Conservation (phyloP, 2,797 vertebrate species). For the Phrynocephalus forsythii region DNA sequence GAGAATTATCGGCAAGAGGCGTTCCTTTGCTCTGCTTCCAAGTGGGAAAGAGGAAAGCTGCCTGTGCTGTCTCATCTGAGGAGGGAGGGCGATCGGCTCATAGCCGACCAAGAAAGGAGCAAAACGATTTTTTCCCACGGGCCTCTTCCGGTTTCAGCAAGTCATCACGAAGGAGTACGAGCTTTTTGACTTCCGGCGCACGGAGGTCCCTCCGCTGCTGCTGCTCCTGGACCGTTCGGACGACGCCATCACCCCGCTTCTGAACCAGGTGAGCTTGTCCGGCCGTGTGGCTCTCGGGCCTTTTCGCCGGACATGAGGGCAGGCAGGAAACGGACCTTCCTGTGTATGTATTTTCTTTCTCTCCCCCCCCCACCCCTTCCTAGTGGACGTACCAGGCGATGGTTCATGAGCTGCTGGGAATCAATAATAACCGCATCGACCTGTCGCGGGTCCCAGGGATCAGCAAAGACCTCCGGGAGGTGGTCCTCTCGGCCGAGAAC, state of each 20-base stretch:
- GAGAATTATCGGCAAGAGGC: too few species aligned
- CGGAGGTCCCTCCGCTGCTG: slow-evolving; percentile 92
- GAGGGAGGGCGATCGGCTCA: too few species aligned
- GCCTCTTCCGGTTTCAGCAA: slow-evolving; percentile 81
- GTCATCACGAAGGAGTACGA: slow-evolving; percentile 97
- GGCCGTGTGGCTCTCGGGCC: too few species aligned
- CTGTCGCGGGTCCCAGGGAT: slow-evolving; percentile 93
- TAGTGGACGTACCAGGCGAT: slow-evolving; percentile 99
- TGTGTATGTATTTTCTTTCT: accelerated
- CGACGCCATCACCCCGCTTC: slow-evolving; percentile 92
- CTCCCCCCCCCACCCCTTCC: neutral
- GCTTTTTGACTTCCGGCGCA: slow-evolving; percentile 96
- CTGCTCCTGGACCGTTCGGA: slow-evolving; percentile 93
- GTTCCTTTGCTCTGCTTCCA: neutral
- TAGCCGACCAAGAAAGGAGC: too few species aligned
- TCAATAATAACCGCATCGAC: slow-evolving; percentile 98
- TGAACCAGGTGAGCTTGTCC: slow-evolving; percentile 85
- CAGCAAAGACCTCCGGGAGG: slow-evolving; percentile 92
- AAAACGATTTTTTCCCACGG: too few species aligned
- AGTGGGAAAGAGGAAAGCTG: neutral
- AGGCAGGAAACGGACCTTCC: too few species aligned
- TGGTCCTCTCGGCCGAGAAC: slow-evolving; percentile 94
- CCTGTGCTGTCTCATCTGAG: too few species aligned
- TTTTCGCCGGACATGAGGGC: neutral
- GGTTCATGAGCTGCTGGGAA: slow-evolving; percentile 94